Base-by-base conservation (phyloP, 2,797 vertebrate genomes). In the Hydrocynus forskahlii region DNA sequence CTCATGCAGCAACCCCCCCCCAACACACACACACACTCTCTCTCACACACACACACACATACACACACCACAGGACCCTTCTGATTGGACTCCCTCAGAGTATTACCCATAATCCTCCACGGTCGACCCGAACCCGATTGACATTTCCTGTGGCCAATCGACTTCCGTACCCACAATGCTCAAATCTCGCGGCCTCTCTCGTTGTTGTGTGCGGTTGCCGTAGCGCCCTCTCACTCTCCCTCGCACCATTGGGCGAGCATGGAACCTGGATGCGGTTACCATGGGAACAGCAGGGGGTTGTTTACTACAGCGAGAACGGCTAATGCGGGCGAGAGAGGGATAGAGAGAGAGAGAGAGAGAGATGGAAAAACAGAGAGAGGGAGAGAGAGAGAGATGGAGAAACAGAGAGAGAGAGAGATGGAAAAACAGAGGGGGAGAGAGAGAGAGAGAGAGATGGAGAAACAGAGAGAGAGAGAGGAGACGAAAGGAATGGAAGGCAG, bases 211-310 rank as follows among this genome's bases (percentile, higher is more conserved):
- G 29, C 45, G 19, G 57, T 57, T 29, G 54, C 76, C 40, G 7
- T 66, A 57, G 70, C 52, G 7, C 75, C 29, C 78, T 64, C 50
- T 50, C 68, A 48, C 66, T 86, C 43, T 54, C 87, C 88, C 86
- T 84, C 87, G 72, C 85, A 76, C 72, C 85, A 92, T 90, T 89
- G 91, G 91, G 90, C 89, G 87, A 88, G 92, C 84, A 87, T 88
- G 89, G 88, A 93, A 88, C 88, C 90, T 90, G 89, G 91, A 91
- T 91, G 89, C 90, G 89, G 91, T 92, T 94, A 86, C 93, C 91
- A 93, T 94, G 93, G 93, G 93, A 95, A 95, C 93, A 94, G 92
- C 93, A 92, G 93, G 92, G 79, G 92, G 92, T 93, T 95, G 93
- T 95, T 94, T 94, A 94, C 83, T 84, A 63, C 75, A 35, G 29